Conservation (phyloP, 1,140 invertebrate species). For the Piezodorus guildinii region DNA sequence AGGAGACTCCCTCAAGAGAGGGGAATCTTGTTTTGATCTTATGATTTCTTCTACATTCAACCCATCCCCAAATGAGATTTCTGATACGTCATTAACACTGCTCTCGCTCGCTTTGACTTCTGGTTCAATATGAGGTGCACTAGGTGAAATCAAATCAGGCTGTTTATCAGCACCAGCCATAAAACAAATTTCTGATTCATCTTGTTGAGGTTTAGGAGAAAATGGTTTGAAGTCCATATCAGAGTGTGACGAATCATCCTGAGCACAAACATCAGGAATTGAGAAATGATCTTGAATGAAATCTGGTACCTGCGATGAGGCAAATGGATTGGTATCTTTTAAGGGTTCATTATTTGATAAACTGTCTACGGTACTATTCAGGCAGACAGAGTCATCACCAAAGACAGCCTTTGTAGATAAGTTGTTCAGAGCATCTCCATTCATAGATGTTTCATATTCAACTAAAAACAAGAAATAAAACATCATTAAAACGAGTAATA, state of each 20-base stretch:
- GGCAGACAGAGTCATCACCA: conserved; percentile 11
- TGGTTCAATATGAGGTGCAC: background rate
- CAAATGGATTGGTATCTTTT: conserved; percentile 4
- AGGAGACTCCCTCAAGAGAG: background rate
- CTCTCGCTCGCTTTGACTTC: background rate
- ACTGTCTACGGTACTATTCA: background rate
- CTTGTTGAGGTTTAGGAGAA: background rate
- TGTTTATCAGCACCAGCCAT: background rate
- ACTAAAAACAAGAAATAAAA: conserved; percentile 14
- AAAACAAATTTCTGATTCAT: background rate
- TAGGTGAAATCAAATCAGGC: background rate
- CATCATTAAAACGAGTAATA: too few species aligned
- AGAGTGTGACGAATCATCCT: background rate
- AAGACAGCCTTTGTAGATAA: conserved; percentile 17
- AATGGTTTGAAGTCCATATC: background rate
- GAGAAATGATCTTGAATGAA: conserved; percentile 8
- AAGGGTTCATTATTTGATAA: background rate
- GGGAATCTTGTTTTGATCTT: background rate
- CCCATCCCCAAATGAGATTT: background rate
- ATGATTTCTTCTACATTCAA: background rate
- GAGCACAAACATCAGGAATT: background rate
- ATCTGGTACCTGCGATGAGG: background rate
- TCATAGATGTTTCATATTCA: conserved; percentile 10
- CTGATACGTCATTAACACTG: background rate
- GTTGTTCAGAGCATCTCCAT: conserved; percentile 7